Evolutionary conservation across 2,113 vertebrate species (phyloP), one percentile per base, ranked within the genome.

Genomic region (Cyprinodon tularosa): DNA sequence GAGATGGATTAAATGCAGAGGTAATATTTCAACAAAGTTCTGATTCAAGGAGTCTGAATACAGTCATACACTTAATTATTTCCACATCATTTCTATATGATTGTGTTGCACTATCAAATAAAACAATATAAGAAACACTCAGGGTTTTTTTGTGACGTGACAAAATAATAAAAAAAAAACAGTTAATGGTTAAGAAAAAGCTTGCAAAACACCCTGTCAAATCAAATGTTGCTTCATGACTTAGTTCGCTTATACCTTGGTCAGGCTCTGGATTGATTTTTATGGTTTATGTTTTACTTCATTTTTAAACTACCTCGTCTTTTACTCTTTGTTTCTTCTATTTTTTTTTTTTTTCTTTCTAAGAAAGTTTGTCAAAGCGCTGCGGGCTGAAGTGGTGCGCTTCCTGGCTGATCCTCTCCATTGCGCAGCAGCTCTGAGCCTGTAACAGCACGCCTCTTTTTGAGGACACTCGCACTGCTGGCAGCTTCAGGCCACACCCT

Each of bases 371-470:
- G 17, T 50, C 38, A 6, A n/a, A 15, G 1, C 1, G 36, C 63
- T 10, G 14, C 10, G 22, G 15, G 61, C 50, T 53, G 14, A 36
- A n/a, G 1, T 15, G 39, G 61, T 10, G 57, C 57, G 53, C 20
- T 15, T 68, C 37, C 47, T 66, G 6, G 22, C 4, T 20, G 40
- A 62, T 40, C 50, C 2, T 37, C 40, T 64, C 4, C 20, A 38
- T 36, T 22, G 36, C 77, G 71, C 66, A 11, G 17, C 60, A 2
- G 72, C 37, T 6, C 60, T 1, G 13, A 60, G 73, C 86, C 69
- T 82, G 88, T 87, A 29, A 50, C 74, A 50, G 71, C 88, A 74
- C 36, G 88, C 68, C 67, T 80, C 86, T 79, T 76, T 76, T 78
- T 62, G 68, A 67, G 75, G 62, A 62, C 40, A 36, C 38, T 15